Conservation (phyloP, 2,113 vertebrate species). For the Odontophorus gujanensis region DNA sequence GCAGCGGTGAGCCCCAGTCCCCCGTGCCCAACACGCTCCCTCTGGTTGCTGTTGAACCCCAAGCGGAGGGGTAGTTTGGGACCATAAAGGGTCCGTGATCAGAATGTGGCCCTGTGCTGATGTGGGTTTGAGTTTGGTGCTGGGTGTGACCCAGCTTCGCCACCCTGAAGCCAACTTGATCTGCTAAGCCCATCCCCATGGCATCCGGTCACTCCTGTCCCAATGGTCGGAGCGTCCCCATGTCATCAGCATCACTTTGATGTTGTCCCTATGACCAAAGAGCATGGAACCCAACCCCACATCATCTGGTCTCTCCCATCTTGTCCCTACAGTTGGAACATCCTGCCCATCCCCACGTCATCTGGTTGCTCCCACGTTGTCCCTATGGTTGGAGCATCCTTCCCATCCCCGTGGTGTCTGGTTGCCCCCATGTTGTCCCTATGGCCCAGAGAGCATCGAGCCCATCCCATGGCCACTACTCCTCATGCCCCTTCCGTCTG, state of each 20-base stretch:
- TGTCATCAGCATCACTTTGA: neutral
- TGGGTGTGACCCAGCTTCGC: neutral
- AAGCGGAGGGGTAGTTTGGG: neutral
- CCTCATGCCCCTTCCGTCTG: neutral
- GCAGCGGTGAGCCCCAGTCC: conserved; percentile 75
- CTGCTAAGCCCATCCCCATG: neutral
- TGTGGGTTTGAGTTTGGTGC: neutral
- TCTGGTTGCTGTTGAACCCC: neutral
- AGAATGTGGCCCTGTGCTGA: neutral
- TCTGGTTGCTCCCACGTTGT: neutral
- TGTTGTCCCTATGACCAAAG: neutral
- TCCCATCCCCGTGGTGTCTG: too few species aligned
- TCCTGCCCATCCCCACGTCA: neutral
- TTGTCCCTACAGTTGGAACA: too few species aligned
- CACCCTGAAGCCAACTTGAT: neutral
- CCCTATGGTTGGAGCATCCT: too few species aligned
- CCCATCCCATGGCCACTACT: too few species aligned
- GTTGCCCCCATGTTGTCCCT: neutral
- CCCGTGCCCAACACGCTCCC: neutral
- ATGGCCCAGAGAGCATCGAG: neutral
- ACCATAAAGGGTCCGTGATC: neutral
- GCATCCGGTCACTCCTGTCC: neutral
- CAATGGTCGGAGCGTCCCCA: neutral
- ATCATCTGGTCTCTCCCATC: neutral
- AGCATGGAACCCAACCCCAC: neutral